Conservation (phyloP, 2,113 vertebrate genomes). For the Phaethon lepturus region DNA sequence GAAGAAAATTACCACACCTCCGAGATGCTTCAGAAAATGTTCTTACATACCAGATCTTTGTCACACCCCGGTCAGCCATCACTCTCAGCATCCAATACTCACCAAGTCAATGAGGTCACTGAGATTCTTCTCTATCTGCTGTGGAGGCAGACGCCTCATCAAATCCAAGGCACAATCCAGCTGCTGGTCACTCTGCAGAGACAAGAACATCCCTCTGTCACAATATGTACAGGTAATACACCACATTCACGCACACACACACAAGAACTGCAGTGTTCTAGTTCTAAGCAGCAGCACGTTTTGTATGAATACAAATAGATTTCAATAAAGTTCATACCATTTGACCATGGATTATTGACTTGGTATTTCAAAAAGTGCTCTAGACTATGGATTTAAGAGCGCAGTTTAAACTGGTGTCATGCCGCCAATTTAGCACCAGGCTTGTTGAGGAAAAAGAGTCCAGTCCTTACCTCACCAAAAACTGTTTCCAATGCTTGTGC, state of each 20-base stretch:
- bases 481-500: fast-evolving
- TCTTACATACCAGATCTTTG: background rate
- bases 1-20: background rate
- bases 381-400: background rate
- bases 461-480: background rate
- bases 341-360: background rate
- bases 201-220: background rate
- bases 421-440: fast-evolving
- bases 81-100: conserved; percentile 26
- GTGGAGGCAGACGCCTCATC: conserved; percentile 99
- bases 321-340: background rate
- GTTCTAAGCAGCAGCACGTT: background rate
- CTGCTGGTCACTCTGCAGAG: conserved; percentile 92
- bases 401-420: background rate
- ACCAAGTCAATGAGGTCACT: conserved; percentile 99
- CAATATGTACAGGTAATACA: background rate
- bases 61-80: background rate
- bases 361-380: background rate
- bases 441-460: background rate
- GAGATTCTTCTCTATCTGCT: conserved; percentile 99
- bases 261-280: background rate
- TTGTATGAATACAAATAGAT: background rate
- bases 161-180: conserved; percentile 99
- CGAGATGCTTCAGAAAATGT: fast-evolving
- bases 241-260: too few relatives aligned